phyloP scores from a whole-genome alignment of 2,113 vertebrate species.

The Emberiza fucata region DNA sequence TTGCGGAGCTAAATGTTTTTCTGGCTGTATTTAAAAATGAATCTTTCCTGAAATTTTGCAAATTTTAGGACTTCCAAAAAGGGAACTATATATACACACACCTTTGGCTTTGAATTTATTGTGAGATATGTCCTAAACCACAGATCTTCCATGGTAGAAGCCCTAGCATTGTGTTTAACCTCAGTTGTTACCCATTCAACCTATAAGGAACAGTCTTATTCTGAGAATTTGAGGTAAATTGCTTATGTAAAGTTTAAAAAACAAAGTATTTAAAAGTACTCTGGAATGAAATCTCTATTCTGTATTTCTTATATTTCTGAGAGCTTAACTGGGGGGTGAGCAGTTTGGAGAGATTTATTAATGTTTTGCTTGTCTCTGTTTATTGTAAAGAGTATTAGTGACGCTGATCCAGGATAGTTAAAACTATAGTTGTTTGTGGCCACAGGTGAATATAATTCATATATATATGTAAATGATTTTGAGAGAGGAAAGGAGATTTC shows the following conservation, averaged over 20 bases:
- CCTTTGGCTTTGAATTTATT: neutral
- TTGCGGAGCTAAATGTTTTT: neutral
- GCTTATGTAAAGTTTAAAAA: neutral
- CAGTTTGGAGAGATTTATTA: neutral
- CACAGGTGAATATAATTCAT: neutral
- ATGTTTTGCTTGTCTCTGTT: neutral
- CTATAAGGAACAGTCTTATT: neutral
- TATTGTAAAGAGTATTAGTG: neutral
- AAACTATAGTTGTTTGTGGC: neutral
- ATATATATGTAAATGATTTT: neutral
- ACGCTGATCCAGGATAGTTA: neutral
- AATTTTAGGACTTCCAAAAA: neutral
- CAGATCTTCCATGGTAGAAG: neutral
- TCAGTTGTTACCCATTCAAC: neutral
- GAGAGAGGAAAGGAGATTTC: neutral
- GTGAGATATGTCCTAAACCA: neutral
- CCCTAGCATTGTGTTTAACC: neutral
- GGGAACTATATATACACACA: neutral
- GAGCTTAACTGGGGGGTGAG: neutral
- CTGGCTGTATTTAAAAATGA: neutral
- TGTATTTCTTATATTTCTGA: neutral
- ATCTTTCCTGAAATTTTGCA: neutral
- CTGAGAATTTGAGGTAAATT: neutral
- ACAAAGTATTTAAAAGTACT: neutral
- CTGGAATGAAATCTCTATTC: neutral